Conservation (phyloP, 2,888 invertebrate genomes). For the Prosopocoilus inquinatus region DNA sequence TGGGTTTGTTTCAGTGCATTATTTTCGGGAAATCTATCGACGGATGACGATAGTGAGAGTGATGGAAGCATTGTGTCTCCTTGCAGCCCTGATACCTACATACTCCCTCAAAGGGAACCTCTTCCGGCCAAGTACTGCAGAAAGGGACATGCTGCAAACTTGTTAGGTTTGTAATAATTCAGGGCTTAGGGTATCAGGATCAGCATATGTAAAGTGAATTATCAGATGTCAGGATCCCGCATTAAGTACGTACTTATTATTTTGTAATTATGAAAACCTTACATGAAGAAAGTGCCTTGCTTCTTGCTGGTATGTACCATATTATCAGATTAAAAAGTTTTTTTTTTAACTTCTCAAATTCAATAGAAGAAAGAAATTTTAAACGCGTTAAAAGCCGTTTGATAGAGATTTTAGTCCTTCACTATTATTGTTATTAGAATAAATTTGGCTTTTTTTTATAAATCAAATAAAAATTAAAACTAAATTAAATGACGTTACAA, state of each 20-base stretch:
- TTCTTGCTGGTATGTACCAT: not conserved
- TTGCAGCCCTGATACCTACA: conserved; percentile 48
- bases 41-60: conserved; percentile 53
- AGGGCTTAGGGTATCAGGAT: conserved; percentile 27
- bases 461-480: no score
- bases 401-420: no score
- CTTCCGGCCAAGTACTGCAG: conserved; percentile 41
- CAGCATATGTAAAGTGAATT: conserved; percentile 21
- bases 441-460: no score
- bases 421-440: no score
- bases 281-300: conserved; percentile 32
- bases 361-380: no score
- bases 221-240: conserved; percentile 19
- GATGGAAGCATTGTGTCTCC: conserved; percentile 53
- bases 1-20: conserved; percentile 57
- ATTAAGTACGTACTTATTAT: conserved; percentile 29
- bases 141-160: conserved; percentile 46
- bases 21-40: conserved; percentile 56
- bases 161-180: conserved; percentile 48
- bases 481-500: no score
- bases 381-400: no score
- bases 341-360: no score
- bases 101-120: conserved; percentile 36
- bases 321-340: no score
- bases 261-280: conserved; percentile 17